Conservation (phyloP, 2,113 vertebrate genomes). For the Passer domesticus region DNA sequence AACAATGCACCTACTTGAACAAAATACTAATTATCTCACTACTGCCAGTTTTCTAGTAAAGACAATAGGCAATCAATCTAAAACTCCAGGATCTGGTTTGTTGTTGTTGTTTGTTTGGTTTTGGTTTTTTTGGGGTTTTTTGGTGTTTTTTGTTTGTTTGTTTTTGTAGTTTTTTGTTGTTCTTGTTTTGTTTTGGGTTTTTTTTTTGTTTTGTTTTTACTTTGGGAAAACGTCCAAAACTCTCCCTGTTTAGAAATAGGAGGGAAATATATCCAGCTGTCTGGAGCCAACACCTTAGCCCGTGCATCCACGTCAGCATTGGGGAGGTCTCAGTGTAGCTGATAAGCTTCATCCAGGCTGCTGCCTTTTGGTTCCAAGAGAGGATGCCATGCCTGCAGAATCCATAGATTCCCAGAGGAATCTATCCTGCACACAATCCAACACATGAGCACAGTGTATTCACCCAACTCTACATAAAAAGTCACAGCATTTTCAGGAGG, state of each 20-base stretch:
- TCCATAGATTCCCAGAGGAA: background rate
- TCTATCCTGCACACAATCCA: accelerated
- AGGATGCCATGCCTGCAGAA: background rate
- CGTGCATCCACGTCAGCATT: background rate
- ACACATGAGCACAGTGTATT: background rate
- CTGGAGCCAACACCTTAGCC: background rate
- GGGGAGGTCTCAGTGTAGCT: background rate
- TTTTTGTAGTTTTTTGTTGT: too few relatives aligned
- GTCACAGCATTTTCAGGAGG: background rate
- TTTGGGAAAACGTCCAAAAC: background rate
- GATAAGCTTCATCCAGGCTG: background rate
- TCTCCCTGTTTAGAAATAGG: background rate
- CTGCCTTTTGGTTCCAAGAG: background rate
- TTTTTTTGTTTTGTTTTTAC: background rate
- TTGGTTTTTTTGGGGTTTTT: too few relatives aligned
- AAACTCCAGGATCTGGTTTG: background rate
- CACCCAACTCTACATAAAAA: background rate
- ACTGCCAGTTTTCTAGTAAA: background rate
- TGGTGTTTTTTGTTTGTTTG: too few relatives aligned
- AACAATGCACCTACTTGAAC: background rate
- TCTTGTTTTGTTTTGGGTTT: background rate
- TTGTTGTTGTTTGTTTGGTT: too few relatives aligned
- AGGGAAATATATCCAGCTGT: background rate
- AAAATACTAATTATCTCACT: background rate
- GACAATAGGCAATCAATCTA: background rate